Percentiles rank a stretch among this genome's conserved stretches.
These are phyloP conservation scores for Drosophila rhopaloa DNA, from an alignment of 1,140 invertebrate species.

Conservation along the genomic window DNA sequence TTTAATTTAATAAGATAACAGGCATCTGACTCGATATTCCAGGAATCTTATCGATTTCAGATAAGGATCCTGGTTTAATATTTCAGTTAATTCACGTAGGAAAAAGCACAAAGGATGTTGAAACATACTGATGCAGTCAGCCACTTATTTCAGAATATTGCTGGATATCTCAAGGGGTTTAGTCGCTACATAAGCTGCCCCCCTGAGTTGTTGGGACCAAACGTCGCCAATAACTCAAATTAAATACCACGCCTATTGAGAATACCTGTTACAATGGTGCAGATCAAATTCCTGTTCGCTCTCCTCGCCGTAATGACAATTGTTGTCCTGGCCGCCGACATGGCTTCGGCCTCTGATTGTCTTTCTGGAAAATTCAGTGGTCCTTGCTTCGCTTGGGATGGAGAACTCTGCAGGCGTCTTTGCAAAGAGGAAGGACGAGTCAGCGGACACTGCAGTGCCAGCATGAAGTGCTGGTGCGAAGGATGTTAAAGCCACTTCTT, in stretches of 20 bases:
- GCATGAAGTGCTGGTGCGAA: slow-evolving; percentile 2
- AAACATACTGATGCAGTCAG: background rate
- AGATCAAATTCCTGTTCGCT: slow-evolving; percentile 7
- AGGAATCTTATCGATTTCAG: background rate
- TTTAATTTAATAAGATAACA: too few relatives aligned
- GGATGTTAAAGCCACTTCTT: background rate
- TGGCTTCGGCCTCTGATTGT: background rate
- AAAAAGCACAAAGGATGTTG: background rate
- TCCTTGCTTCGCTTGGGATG: background rate
- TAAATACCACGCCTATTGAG: background rate
- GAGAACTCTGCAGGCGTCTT: background rate
- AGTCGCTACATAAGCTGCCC: background rate
- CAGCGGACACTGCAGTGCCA: background rate
- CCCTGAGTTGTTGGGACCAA: background rate
- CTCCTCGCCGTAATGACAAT: slow-evolving; percentile 13
- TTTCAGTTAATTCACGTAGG: too few relatives aligned
- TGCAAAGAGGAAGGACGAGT: slow-evolving; percentile 5
- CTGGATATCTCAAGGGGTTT: background rate
- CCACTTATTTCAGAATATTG: too few relatives aligned
- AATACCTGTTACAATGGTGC: slow-evolving; percentile 5
- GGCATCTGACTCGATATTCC: background rate
- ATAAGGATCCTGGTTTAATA: background rate
- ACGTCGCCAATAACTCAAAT: background rate
- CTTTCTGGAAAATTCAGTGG: background rate
- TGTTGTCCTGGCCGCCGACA: background rate